Conservation (phyloP, 1,140 invertebrate species). For the Schlechtendalia chinensis region DNA sequence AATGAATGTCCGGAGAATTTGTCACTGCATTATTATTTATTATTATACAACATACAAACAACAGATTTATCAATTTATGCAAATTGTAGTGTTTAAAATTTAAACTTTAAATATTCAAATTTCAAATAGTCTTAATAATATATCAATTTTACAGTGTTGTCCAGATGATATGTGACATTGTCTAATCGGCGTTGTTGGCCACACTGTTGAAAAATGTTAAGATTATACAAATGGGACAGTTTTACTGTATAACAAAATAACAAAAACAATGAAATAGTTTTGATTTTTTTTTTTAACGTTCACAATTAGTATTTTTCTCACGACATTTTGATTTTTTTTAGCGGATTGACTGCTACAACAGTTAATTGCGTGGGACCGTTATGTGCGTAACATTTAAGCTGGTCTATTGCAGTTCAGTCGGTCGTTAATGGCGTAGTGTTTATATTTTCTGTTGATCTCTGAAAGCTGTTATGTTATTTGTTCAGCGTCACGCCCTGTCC, state of each 20-base stretch:
- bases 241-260: background rate
- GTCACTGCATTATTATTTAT: too few relatives aligned
- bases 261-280: slow-evolving; percentile 38
- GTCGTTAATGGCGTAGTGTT: background rate
- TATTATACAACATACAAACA: too few relatives aligned
- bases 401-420: background rate
- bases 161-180: too few relatives aligned
- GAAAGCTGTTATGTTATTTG: slow-evolving; percentile 45
- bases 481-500: slow-evolving; percentile 32
- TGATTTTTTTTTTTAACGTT: slow-evolving; percentile 40
- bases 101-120: too few relatives aligned
- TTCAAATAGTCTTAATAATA: too few relatives aligned
- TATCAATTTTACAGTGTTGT: too few relatives aligned
- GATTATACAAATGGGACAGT: background rate
- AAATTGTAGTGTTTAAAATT: too few relatives aligned
- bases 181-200: background rate
- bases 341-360: background rate
- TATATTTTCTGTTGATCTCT: background rate
- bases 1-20: too few relatives aligned
- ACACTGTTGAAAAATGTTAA: slow-evolving; percentile 15
- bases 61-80: too few relatives aligned
- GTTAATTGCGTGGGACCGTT: background rate
- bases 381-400: background rate
- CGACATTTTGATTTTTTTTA: background rate
- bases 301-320: slow-evolving; percentile 1